These are phyloP conservation scores for Hyles euphorbiae DNA, from an alignment of 1,140 invertebrate genomes.

Conservation along the genomic window DNA sequence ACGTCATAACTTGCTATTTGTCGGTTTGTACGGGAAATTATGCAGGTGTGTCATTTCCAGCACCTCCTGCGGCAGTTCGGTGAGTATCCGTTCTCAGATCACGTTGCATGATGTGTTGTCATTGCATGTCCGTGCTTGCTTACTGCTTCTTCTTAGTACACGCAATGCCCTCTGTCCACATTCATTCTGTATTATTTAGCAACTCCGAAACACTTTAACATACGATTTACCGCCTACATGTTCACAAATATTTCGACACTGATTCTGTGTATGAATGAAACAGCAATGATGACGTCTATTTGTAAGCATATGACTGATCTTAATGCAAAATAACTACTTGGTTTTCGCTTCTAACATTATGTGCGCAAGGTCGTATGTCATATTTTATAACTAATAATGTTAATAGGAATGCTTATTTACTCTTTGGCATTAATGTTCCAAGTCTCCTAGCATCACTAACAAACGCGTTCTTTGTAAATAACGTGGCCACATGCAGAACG, in stretches of 20 bases:
- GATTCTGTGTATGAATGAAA: not conserved
- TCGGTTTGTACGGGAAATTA: constrained; percentile 62
- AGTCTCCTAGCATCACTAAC: constrained; percentile 7
- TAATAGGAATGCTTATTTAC: too few species aligned
- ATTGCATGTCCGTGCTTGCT: too few species aligned
- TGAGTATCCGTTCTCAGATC: constrained; percentile 51
- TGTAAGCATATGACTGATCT: too few species aligned
- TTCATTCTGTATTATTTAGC: not conserved
- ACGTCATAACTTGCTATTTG: constrained; percentile 42
- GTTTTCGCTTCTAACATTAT: too few species aligned
- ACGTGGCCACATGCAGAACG: constrained; percentile 9
- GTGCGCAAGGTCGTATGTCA: too few species aligned
- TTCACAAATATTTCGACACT: too few species aligned
- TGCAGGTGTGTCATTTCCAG: constrained; percentile 77
- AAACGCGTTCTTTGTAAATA: constrained; percentile 20
- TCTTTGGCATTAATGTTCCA: too few species aligned
- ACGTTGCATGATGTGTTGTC: constrained; percentile 15
- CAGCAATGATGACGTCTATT: not conserved
- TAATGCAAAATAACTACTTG: too few species aligned
- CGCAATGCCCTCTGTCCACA: constrained; percentile 3
- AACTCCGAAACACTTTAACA: too few species aligned
- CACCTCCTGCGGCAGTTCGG: constrained; percentile 73
- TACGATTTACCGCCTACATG: too few species aligned
- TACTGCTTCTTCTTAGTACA: not conserved
- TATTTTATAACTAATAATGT: too few species aligned